Evolutionary conservation across 2,797 vertebrate species (phyloP).

Genomic region (Antrozous pallidus): DNA sequence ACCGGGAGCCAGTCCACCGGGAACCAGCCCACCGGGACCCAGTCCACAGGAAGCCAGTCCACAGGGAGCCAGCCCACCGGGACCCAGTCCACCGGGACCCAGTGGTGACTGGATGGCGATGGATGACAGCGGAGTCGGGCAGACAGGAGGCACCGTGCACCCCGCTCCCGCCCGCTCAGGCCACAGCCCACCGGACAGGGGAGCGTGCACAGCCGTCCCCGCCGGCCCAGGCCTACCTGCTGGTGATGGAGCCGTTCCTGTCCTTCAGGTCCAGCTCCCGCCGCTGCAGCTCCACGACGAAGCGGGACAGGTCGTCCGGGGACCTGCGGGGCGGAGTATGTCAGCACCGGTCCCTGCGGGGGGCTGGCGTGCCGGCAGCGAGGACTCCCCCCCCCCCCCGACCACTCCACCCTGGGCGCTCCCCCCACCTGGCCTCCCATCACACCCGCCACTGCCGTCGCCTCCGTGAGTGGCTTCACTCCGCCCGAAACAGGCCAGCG

Average conservation of each 20-base stretch:
- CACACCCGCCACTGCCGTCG: rapidly evolving
- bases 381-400: no score
- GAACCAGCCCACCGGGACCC: no score
- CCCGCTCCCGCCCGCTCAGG: neutral
- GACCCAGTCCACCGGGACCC: no score
- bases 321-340: slow-evolving; percentile 84
- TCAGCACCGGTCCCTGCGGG: neutral
- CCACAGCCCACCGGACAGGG: rapidly evolving
- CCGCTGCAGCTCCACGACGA: slow-evolving; percentile 94
- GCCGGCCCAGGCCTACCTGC: slow-evolving; percentile 84
- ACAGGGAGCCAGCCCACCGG: no score
- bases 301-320: slow-evolving; percentile 94
- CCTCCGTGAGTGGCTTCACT: rapidly evolving
- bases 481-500: neutral
- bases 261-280: slow-evolving; percentile 92
- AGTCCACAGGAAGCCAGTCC: no score
- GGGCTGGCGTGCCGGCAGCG: neutral
- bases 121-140: neutral
- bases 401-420: rapidly evolving
- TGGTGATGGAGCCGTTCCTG: slow-evolving; percentile 89
- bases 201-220: neutral
- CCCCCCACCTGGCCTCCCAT: neutral
- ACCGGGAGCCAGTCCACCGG: no score
- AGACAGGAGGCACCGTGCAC: rapidly evolving
- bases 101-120: rapidly evolving